Conservation (phyloP, 2,797 vertebrate genomes). For the Adelosebastes latens region DNA sequence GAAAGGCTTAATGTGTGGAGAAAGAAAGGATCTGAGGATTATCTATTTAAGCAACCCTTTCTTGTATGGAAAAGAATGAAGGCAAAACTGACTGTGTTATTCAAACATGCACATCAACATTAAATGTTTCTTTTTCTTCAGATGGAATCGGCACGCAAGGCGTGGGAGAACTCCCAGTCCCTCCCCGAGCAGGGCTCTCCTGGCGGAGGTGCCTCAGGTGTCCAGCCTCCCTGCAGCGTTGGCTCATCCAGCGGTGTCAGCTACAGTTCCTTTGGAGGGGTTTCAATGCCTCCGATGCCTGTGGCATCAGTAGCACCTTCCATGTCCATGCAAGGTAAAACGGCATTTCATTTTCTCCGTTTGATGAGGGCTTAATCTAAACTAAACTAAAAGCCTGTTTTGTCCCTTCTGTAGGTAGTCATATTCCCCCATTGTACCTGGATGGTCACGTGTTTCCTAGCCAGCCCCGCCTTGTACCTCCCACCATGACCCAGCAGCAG, state of each 20-base stretch:
- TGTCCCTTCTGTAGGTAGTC: conserved; percentile 85
- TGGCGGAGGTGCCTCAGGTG: conserved; percentile 83
- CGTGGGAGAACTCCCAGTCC: conserved; percentile 98
- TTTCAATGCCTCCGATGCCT: conserved; percentile 98
- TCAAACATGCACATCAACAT: not conserved
- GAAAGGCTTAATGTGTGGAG: no score
- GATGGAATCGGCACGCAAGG: conserved; percentile 99
- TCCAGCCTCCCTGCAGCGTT: conserved; percentile 91
- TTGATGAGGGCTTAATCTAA: not conserved
- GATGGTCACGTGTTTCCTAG: conserved; percentile 96
- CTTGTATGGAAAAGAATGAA: not conserved
- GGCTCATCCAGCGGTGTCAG: conserved; percentile 94
- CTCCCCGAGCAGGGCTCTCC: conserved; percentile 97
- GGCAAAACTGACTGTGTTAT: not conserved
- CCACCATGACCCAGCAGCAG: conserved; percentile 96
- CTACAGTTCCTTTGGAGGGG: conserved; percentile 97
- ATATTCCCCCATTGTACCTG: conserved; percentile 95
- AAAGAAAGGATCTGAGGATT: no score
- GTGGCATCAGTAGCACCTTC: conserved; percentile 97
- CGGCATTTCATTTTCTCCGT: not conserved
- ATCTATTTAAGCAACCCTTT: not conserved
- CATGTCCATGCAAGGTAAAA: conserved; percentile 95
- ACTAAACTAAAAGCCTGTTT: not conserved
- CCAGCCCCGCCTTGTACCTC: conserved; percentile 95
- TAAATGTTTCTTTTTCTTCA: conserved; percentile 52